Evolutionary conservation across 37 sponge, comb jelly and placozoan species (phyloP).

Genomic region (Cliona cf. orientalis): DNA sequence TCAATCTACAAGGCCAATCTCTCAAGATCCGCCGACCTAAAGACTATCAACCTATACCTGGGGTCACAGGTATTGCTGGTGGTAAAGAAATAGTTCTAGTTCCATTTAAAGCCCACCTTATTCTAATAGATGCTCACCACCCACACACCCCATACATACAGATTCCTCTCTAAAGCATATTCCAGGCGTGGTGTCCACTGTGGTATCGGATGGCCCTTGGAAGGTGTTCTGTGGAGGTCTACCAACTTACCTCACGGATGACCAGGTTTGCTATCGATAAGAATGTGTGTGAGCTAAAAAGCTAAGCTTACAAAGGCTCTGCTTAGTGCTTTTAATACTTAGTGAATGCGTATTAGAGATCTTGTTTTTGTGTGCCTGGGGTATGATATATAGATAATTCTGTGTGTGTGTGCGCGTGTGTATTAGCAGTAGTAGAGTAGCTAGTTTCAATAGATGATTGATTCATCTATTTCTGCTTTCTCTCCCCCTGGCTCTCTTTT

Average conservation of each 20-base stretch:
- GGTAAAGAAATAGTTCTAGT: not conserved
- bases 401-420: no score
- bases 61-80: constrained; percentile 54
- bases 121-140: no score
- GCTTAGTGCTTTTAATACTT: no score
- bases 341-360: no score
- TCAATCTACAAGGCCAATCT: constrained; percentile 93
- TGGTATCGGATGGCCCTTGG: constrained; percentile 93
- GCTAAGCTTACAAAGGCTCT: no score
- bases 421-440: not conserved
- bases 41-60: constrained; percentile 94
- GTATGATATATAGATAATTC: no score
- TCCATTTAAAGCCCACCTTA: no score
- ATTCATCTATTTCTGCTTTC: constrained; percentile 26
- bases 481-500: not conserved
- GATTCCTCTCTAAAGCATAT: constrained; percentile 56
- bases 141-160: not conserved
- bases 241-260: constrained; percentile 96
- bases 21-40: constrained; percentile 97
- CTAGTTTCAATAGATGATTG: not conserved
- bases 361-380: no score
- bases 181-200: constrained; percentile 96
- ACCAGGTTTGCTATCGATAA: constrained; percentile 75
- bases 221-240: constrained; percentile 97
- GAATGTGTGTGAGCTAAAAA: no score